These are phyloP conservation scores for Lypha dubia DNA, from an alignment of 2,888 invertebrate species.

Conservation along the genomic window DNA sequence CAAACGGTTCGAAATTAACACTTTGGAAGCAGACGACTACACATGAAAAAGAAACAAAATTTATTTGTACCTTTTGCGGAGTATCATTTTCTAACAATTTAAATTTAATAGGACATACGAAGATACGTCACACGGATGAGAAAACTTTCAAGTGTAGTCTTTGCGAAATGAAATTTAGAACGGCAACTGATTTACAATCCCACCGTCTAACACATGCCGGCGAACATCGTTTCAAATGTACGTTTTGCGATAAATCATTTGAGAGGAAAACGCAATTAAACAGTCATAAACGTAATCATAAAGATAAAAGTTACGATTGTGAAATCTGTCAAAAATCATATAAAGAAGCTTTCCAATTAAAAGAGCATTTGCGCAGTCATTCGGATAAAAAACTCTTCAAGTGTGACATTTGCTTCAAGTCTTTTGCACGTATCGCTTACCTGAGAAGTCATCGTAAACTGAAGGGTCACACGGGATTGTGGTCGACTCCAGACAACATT, in stretches of 20 bases:
- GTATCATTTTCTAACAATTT: not conserved
- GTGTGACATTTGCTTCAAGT: constrained; percentile 73
- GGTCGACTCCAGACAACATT: not conserved
- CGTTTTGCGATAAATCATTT: constrained; percentile 11
- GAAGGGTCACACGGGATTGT: not conserved
- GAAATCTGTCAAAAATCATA: constrained; percentile 3
- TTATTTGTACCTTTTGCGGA: not conserved
- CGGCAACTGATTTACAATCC: not conserved
- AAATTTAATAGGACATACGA: not conserved
- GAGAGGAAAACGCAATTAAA: not conserved
- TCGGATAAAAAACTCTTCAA: constrained; percentile 76
- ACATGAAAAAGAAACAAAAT: not conserved
- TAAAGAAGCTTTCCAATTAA: not conserved
- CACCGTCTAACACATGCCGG: not conserved
- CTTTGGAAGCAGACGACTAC: not conserved
- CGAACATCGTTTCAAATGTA: constrained; percentile 1
- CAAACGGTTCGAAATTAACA: not conserved
- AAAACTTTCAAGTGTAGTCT: not conserved
- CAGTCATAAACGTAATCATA: not conserved
- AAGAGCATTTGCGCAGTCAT: not conserved
- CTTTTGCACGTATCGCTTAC: not conserved
- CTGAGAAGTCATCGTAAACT: not conserved
- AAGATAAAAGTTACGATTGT: not conserved
- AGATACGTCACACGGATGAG: not conserved
- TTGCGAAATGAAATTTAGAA: not conserved